phyloP scores from a whole-genome alignment of 2,888 invertebrate species.

The Nomada hirtipes region DNA sequence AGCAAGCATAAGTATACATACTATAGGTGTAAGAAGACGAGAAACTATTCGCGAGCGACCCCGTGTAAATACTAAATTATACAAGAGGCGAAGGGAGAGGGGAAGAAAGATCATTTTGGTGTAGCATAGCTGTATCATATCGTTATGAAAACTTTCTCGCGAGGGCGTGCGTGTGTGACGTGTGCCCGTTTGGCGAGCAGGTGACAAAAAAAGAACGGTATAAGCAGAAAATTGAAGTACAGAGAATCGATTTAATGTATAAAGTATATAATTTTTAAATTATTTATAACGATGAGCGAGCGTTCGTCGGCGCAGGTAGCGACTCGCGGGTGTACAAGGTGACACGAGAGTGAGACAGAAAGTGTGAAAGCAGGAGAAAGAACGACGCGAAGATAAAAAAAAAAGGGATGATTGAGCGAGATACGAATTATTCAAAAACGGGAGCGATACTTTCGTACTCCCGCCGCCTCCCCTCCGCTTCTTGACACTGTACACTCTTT shows the following conservation, averaged over 20 bases:
- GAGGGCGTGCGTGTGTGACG: constrained; percentile 46
- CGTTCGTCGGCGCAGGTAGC: constrained; percentile 40
- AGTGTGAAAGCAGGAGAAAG: constrained; percentile 16
- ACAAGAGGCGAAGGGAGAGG: constrained; percentile 47
- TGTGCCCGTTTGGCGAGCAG: constrained; percentile 23
- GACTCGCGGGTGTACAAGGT: constrained; percentile 12
- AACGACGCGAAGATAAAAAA: neutral
- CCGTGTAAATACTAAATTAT: constrained; percentile 62
- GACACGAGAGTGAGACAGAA: constrained; percentile 13
- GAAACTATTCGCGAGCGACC: constrained; percentile 63
- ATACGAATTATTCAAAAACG: constrained; percentile 10
- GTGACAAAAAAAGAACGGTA: neutral
- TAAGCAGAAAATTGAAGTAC: constrained; percentile 9
- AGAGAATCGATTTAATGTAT: constrained; percentile 67
- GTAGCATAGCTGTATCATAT: constrained; percentile 77
- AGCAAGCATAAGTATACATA: constrained; percentile 61
- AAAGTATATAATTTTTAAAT: constrained; percentile 75
- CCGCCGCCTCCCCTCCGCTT: constrained; percentile 56
- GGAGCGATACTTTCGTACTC: constrained; percentile 7
- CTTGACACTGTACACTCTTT: constrained; percentile 70
- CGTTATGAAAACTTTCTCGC: constrained; percentile 66
- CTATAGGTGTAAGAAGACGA: constrained; percentile 62
- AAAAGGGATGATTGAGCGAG: constrained; percentile 15
- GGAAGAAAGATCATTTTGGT: constrained; percentile 24
- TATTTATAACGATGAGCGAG: constrained; percentile 62